Base-by-base conservation (phyloP, 2,888 invertebrate species). In the Dasysyrphus albostriatus region DNA sequence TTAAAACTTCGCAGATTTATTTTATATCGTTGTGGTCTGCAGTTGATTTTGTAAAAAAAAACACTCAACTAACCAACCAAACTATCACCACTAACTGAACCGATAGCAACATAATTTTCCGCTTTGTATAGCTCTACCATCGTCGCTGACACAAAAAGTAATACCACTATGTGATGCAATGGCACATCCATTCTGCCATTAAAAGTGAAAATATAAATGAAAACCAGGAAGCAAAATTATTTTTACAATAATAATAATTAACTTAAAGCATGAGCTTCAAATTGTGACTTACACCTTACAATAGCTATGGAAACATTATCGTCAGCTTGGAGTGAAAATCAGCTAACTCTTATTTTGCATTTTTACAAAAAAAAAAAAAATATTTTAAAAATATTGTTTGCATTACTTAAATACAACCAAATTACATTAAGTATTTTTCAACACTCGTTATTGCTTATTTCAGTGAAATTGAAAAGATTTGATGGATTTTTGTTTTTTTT, bases 121-220 rank as follows among this genome's bases (percentile, higher is more conserved):
- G 47, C 56, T 79, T 72, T 59, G 44, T n/a, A 12, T 59, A 59
- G 14, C 19, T 24, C 5, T 29, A 29, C 6, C 24, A 29, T 54
- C 39, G n/a, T n/a, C n/a, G n/a, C n/a, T n/a, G 14, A 29, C 49
- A 59, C 10, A 69, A 69, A 77, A 77, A 69, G 51, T 32, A 34
- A 70, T 61, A 54, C 51, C 42, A 70, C 69, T 69, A 42, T 29
- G 32, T 77, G 69, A 69, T 42, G 77, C 42, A 78, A 78, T 70
- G 19, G 32, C 51, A 42, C 51, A 24, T 54, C 3, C 12, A 51
- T 29, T 54, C 3, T 54, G 10, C 42, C 42, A 61, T 61, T 51
- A 42, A 39, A 70, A 70, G 29, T 39, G 37, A 69, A 69, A 37
- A 67, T n/a, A 49, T 70, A 58, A 61, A 24, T 8, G 24, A 24